Evolutionary conservation across 2,113 vertebrate genomes (phyloP), one percentile per base, ranked within the genome.

Genomic region (Coturnix japonica): DNA sequence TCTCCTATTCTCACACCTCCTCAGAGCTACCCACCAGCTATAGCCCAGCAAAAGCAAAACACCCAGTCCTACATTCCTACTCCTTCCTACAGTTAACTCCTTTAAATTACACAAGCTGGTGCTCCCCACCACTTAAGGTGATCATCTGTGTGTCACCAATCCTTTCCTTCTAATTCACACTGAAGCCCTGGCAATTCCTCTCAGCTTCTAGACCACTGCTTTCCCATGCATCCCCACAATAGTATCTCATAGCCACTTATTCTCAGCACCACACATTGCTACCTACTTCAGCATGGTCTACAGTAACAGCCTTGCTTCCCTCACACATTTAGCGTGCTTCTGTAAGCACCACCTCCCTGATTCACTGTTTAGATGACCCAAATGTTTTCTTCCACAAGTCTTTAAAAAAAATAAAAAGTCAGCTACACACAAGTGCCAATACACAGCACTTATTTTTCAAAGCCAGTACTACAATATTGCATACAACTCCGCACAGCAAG

Each of bases 1-100:
- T 33, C 46, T 94, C 49, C 71, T 75, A 75, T 59, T 89, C 74
- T 60, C 43, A 66, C 70, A 43, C 28, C 46, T 87, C 77, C 91
- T 81, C 71, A 66, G 74, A 74, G 85, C n/a, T 86, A 2, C 67
- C 88, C 83, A 86, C 86, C 81, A 91, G 47, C 57, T 67, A 2
- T 30, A 64, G 87, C 63, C 81, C 71, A 56, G 81, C 14, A 21
- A 35, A 35, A 54, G 79, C 44, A 1, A 61, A 73, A 93, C 18
- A 2, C 4, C 72, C 90, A 94, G 72, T 61, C n/a, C 69, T 88
- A 91, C 60, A 76, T 82, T 91, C 33, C 69, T 22, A 30, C 51
- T 53, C 64, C 13, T 41, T 41, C 39, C 39, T 41, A 41, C 39
- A 46, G 63, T 44, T 22, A 75, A 69, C 13, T 54, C 39, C 69